Base-by-base conservation (phyloP, 2,797 vertebrate species). In the Sandelia bainsii region DNA sequence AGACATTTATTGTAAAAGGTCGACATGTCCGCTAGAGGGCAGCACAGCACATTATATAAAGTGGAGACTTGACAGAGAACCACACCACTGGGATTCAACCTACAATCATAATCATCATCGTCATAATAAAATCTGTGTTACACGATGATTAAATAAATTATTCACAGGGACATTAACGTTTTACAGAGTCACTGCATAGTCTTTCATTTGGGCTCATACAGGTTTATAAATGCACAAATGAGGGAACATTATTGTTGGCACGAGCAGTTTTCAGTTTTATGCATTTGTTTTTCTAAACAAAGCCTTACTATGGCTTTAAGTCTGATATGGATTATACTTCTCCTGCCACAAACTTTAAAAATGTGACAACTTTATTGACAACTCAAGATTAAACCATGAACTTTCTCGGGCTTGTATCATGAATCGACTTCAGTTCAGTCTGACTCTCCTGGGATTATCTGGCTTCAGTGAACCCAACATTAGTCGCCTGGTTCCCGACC, bases 21-120 rank as follows among this genome's bases (percentile, higher is more conserved):
- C 12, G 0, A 8, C 0, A 0, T 5, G 1, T 62, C 69, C 89
- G 75, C 69, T 11, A 72, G 84, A 58, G 81, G 81, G 60, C 66
- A 57, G 54, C 64, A 76, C 20, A 69, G 27, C 53, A 68, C 39
- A 42, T 3, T 1, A 3, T 19, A 42, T 34, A 17, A 72, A 4
- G 20, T 0, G 6, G 44, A 66, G 32, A 29, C 4, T 17, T 8
- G 9, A 22, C 48, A 5, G 5, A 1, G 42, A 48, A 3, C 42
- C 42, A 29, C 13, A 22, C 19, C 5, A 3, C 4, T 16, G 1
- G 42, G 8, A 23, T 13, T 54, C 1, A 11, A 1, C 5, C 9
- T 14, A 19, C 12, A 8, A 16, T 22, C 4, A 29, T 10, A 4
- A n/a, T 19, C 20, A 42, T 4, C 4, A 42, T 39, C 9, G 10